Evolutionary conservation across 2,797 vertebrate species (phyloP).

Genomic region (Petrocephalus schoutedeni): DNA sequence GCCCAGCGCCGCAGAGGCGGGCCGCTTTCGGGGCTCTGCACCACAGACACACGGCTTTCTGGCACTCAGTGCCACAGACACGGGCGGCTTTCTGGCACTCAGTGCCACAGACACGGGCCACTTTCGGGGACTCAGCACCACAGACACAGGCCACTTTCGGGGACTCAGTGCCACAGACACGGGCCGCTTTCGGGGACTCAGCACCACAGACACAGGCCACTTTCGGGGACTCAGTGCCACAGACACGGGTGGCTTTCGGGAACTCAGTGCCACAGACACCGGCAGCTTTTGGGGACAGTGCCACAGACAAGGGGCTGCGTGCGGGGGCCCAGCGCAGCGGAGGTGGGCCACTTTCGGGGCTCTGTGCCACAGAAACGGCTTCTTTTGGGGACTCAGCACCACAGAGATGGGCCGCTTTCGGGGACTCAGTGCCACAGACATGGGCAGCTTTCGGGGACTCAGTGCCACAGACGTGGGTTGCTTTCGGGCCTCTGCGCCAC

Average conservation of each 20-base stretch:
- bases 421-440: not conserved
- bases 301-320: too few species aligned
- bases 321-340: too few species aligned
- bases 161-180: not conserved
- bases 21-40: not conserved
- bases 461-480: not conserved
- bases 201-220: not conserved
- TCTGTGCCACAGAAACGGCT: not conserved
- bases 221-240: not conserved
- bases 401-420: not conserved
- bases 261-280: not conserved
- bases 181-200: not conserved
- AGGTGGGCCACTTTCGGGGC: not conserved
- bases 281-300: too few species aligned
- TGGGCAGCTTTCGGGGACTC: not conserved
- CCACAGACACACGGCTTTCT: not conserved
- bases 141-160: too few species aligned
- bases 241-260: too few species aligned
- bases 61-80: not conserved
- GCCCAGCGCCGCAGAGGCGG: not conserved
- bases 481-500: not conserved
- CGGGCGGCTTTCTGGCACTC: too few species aligned
- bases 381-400: not conserved
- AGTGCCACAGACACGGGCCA: too few species aligned
- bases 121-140: not conserved